Base-by-base conservation (phyloP, 1,140 invertebrate species). In the Eurytemora carolleeae region DNA sequence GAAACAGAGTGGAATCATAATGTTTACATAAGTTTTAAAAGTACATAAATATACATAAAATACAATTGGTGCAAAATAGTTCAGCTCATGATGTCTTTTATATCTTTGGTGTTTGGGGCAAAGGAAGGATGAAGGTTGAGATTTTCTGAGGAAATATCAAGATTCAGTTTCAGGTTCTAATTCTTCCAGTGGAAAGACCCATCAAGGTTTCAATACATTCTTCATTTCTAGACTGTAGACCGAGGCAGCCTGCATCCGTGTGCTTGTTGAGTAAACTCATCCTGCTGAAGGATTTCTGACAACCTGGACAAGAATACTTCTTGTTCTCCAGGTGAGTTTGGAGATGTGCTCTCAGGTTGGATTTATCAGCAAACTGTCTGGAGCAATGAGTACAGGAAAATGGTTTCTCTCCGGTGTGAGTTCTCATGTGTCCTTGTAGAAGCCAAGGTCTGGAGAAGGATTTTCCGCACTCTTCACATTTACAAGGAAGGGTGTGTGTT, bases 281-380 rank as follows among this genome's bases (percentile, higher is more conserved):
- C 26, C 93, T 77, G n/a, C 88, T 93, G 74, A 98, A 97, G 1
- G 93, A 96, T 72, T 97, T 96, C 63, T 82, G 84, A 75, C 94
- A 97, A 1, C 78, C 78, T 16, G 80, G 77, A 71, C 94, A 98
- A 26, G 86, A 90, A 75, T 98, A 98, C 70, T 96, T 96, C 73
- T 97, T 98, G 2, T 97, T 85, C 69, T 97, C 91, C 1, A 90
- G 92, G 72, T 98, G 93, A 0, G 93, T 97, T 74, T 98, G 93
- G 1, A 96, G 79, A 75, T 98, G 93, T 0, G 94, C 93, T 16
- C 94, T 76, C 24, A 98, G 76, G 73, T 98, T 98, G 24, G 90
- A 95, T 54, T 92, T 78, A 75, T 98, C 93, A 21, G 93, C 94
- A 72, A 98, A 98, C 1, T 92, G 90, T 15, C 93, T 80, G 65